Percentiles rank a stretch among this genome's conserved stretches.
These are phyloP conservation scores for Synchiropus splendidus DNA, from an alignment of 2,113 vertebrate genomes.

Conservation along the genomic window DNA sequence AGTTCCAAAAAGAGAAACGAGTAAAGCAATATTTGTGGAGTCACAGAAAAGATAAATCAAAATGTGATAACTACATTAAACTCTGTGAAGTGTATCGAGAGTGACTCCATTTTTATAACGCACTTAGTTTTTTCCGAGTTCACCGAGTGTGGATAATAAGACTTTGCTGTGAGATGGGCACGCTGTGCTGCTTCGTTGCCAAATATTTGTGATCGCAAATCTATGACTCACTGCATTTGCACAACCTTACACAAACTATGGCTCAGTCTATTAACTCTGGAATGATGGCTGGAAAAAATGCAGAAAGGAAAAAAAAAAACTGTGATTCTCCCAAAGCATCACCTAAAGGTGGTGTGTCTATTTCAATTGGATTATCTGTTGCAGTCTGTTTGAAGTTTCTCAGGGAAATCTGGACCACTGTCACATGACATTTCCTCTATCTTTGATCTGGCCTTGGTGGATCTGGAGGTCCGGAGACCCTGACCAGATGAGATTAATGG, in stretches of 20 bases:
- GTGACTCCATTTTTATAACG: too few species aligned
- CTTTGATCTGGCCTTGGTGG: conserved; percentile 60
- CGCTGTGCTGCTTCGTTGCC: conserved; percentile 21
- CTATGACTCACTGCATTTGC: conserved; percentile 29
- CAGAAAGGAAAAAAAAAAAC: background rate
- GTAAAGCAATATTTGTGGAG: too few species aligned
- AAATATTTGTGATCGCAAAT: conserved; percentile 21
- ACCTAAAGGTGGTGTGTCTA: conserved; percentile 46
- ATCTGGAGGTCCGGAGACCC: conserved; percentile 37
- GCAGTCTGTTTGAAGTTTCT: conserved; percentile 48
- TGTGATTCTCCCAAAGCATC: conserved; percentile 30
- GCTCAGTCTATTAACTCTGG: conserved; percentile 12
- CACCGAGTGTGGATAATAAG: too few species aligned
- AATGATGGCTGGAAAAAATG: conserved; percentile 13
- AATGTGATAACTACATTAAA: too few species aligned
- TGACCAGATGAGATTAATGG: conserved; percentile 53
- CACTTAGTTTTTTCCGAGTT: too few species aligned
- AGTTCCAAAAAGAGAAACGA: too few species aligned
- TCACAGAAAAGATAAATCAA: too few species aligned
- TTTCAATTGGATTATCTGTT: conserved; percentile 53
- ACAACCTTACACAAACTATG: conserved; percentile 19
- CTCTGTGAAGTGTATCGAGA: too few species aligned
- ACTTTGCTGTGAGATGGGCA: too few species aligned
- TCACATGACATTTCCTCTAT: conserved; percentile 49
- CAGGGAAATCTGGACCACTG: conserved; percentile 42